phyloP scores from a whole-genome alignment of 2,113 vertebrate genomes.

The Pluvialis apricaria region DNA sequence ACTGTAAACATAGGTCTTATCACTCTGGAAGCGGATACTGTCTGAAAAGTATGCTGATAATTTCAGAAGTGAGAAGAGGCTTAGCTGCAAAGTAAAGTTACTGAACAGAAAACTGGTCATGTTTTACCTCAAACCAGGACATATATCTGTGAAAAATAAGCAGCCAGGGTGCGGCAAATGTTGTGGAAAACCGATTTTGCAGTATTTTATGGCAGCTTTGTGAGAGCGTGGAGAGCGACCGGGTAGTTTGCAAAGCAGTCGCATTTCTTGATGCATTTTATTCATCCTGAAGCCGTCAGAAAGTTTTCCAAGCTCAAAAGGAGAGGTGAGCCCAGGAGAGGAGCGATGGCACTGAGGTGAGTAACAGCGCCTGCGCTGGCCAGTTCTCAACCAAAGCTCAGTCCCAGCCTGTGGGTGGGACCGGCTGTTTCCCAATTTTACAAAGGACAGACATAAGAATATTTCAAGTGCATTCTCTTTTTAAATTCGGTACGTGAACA shows the following conservation, averaged over 20 bases:
- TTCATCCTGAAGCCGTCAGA: not conserved
- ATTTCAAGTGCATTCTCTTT: not conserved
- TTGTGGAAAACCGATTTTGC: not conserved
- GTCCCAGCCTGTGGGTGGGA: not conserved
- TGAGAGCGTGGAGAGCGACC: not conserved
- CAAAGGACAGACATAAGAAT: not conserved
- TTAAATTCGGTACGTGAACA: not conserved
- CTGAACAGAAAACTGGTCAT: too few relatives aligned
- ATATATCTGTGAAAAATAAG: too few relatives aligned
- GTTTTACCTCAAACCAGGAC: too few relatives aligned
- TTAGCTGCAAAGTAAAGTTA: too few relatives aligned
- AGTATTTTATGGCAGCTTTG: not conserved
- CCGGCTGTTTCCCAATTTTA: not conserved
- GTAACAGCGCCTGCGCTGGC: not conserved
- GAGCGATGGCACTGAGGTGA: not conserved
- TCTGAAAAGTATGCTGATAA: too few relatives aligned
- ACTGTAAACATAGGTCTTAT: too few relatives aligned
- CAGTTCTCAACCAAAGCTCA: not conserved
- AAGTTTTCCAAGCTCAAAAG: not conserved
- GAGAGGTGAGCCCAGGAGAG: not conserved
- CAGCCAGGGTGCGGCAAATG: not conserved
- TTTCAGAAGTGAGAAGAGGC: too few relatives aligned
- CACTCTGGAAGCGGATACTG: too few relatives aligned
- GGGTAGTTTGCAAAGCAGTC: not conserved
- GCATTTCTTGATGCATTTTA: not conserved